Conservation (phyloP, 2,888 invertebrate genomes). For the Rotaria macrura region DNA sequence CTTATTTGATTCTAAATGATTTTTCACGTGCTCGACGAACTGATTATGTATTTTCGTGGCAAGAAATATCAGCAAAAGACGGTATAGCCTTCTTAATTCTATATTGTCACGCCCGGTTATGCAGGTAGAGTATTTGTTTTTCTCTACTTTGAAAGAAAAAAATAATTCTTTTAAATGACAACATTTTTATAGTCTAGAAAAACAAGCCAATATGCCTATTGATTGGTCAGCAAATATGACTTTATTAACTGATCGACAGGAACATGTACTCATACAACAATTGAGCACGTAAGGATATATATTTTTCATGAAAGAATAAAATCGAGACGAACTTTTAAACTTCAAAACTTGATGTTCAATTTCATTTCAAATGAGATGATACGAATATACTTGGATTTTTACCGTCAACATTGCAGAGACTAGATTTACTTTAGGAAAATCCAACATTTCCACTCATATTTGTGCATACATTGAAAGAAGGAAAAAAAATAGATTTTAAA, state of each 20-base stretch:
- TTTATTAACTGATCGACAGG: slow-evolving; percentile 21
- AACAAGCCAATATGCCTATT: not conserved
- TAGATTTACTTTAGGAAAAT: no score
- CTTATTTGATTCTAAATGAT: slow-evolving; percentile 32
- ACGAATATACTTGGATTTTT: no score
- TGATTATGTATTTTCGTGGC: slow-evolving; percentile 32
- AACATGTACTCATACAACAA: slow-evolving; percentile 23
- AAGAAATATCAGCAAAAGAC: slow-evolving; percentile 30
- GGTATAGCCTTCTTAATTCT: slow-evolving; percentile 27
- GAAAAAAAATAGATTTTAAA: no score
- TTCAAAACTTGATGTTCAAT: no score
- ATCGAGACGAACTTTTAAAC: no score
- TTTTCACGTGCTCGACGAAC: slow-evolving; percentile 23
- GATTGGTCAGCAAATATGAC: slow-evolving; percentile 11
- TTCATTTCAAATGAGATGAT: no score
- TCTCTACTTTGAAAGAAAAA: no score
- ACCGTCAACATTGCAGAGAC: no score
- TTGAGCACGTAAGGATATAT: slow-evolving; percentile 10
- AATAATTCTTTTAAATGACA: no score
- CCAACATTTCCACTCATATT: no score
- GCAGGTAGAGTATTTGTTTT: not conserved
- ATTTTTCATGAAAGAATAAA: no score
- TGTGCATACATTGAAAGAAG: no score
- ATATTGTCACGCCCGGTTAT: slow-evolving; percentile 29
- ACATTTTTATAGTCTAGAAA: not conserved